phyloP scores from a whole-genome alignment of 2,888 invertebrate genomes.

The Drosophila anomalipes region DNA sequence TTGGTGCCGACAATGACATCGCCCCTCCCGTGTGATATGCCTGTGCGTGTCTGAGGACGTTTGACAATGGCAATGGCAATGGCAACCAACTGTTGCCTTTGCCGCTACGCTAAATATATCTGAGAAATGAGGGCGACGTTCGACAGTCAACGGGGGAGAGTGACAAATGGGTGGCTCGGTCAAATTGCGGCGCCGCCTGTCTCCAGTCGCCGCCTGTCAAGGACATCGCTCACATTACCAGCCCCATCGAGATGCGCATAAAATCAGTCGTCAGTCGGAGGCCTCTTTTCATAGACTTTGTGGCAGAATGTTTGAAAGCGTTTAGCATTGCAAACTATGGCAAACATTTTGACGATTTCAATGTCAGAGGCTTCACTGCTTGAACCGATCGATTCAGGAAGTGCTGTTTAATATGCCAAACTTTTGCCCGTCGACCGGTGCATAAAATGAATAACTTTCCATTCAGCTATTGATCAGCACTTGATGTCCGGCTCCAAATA shows the following conservation, averaged over 20 bases:
- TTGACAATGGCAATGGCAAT: conserved; percentile 28
- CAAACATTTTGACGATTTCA: conserved; percentile 68
- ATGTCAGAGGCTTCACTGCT: conserved; percentile 57
- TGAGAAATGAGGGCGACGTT: conserved; percentile 28
- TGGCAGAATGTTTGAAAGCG: conserved; percentile 46
- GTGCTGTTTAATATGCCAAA: conserved; percentile 51
- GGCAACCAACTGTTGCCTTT: conserved; percentile 59
- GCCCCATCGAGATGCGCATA: conserved; percentile 69
- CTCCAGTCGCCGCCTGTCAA: conserved; percentile 68
- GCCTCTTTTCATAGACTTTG: conserved; percentile 25
- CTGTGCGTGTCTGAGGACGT: conserved; percentile 43
- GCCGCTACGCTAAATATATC: conserved; percentile 47
- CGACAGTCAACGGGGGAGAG: conserved; percentile 1
- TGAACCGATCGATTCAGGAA: conserved; percentile 52
- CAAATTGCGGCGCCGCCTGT: conserved; percentile 69
- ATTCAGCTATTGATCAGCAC: conserved; percentile 57
- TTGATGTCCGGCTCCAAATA: conserved; percentile 24
- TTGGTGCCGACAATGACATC: conserved; percentile 24
- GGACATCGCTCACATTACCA: conserved; percentile 54
- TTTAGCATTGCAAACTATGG: conserved; percentile 71
- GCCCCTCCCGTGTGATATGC: neutral
- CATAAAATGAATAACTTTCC: conserved; percentile 69
- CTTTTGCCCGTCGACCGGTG: conserved; percentile 29
- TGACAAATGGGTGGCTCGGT: conserved; percentile 22
- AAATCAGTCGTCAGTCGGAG: conserved; percentile 37